Evolutionary conservation across 2,888 invertebrate species (phyloP), one percentile per base, ranked within the genome.

Genomic region (Unio delphinus): DNA sequence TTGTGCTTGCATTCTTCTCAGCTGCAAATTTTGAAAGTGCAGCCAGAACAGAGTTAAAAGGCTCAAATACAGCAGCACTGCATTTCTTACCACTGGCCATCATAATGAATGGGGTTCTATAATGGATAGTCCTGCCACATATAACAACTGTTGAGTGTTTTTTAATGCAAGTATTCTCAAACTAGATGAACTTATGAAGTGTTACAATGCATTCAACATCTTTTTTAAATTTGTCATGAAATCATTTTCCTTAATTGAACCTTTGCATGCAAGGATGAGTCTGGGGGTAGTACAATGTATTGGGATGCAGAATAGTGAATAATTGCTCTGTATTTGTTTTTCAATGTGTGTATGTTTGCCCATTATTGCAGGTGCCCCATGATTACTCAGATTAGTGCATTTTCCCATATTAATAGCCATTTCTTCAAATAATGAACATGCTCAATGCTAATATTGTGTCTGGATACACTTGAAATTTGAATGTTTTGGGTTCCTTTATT

Each of bases 1-100:
- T 72, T 26, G 75, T 69, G 8, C 57, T 59, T 4, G 67, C 3
- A 23, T 71, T 66, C 4, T 76, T 72, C 34, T 75, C 72, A 8
- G 30, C 68, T 30, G 80, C 69, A 68, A 70, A 68, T 2, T 61
- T 64, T 23, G 75, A 73, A 0, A 78, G 28, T 20, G 73, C 74
- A 18, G 73, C 67, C 6, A 80, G 15, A 0, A 78, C 73, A 23
- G 72, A 72, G 3, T 18, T 34, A 59, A 70, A 74, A 17, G 63
- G 65, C n/a, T 70, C 67, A 65, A 23, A 76, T 0, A 74, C 80
- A 34, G 76, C 73, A 30, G 64, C 64, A 75, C 78, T 28, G 80
- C 74, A 60, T 65, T 59, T 57, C 58, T 66, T 20, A 76, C 59
- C 3, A 75, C 75, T 15, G 76, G 56, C 78, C 78, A 80, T 18